Percentiles rank a stretch among this genome's conserved stretches.
Evolutionary conservation across 2,113 vertebrate genomes (phyloP).

Genomic region (Gadus macrocephalus): DNA sequence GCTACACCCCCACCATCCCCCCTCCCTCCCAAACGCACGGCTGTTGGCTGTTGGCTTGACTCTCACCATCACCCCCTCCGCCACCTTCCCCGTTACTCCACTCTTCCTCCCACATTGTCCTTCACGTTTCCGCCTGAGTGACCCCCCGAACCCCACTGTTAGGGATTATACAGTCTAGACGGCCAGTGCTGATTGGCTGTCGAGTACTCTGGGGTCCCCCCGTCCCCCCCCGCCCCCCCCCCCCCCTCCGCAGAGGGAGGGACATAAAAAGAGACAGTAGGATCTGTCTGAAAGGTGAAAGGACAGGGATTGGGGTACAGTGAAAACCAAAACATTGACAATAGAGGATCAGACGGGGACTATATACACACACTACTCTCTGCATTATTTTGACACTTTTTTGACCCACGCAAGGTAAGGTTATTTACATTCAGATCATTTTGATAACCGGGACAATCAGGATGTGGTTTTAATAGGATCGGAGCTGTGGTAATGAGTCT

Average conservation of each 20-base stretch:
- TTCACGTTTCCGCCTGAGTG: conserved; percentile 43
- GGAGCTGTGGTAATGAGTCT: too few relatives aligned
- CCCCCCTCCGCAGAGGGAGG: conserved; percentile 40
- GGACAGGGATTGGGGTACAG: conserved; percentile 34
- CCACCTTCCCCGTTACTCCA: background rate
- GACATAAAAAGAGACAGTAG: conserved; percentile 56
- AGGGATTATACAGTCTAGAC: conserved; percentile 64
- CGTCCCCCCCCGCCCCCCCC: conserved; percentile 9
- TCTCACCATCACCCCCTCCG: conserved; percentile 24
- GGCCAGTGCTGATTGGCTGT: conserved; percentile 60
- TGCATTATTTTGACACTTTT: too few relatives aligned
- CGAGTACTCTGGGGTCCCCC: conserved; percentile 44
- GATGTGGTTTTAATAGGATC: too few relatives aligned
- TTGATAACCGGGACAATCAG: too few relatives aligned
- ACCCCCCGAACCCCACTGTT: conserved; percentile 18
- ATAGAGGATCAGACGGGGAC: background rate
- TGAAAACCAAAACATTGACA: conserved; percentile 18
- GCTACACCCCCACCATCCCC: background rate
- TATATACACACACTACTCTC: too few relatives aligned
- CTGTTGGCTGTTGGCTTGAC: conserved; percentile 1
- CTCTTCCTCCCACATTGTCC: conserved; percentile 53
- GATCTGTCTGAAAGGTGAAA: conserved; percentile 63
- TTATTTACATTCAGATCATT: too few relatives aligned
- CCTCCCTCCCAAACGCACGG: background rate
- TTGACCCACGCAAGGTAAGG: background rate